Conservation (phyloP, 37 sponge, comb jelly and placozoan genomes). For the Hexactinellida sp. region DNA sequence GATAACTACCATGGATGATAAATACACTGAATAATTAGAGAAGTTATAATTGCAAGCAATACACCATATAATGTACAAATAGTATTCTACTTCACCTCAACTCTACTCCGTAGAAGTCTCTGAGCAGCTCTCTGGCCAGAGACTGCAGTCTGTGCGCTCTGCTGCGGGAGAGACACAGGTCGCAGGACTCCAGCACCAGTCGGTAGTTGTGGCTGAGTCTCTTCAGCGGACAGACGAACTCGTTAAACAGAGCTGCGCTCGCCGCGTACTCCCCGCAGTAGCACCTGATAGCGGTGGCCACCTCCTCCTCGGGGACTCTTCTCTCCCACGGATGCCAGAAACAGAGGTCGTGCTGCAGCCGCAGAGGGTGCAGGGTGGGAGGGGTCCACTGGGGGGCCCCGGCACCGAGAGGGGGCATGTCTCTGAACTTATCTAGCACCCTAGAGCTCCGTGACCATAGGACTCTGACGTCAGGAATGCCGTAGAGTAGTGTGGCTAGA, state of each 20-base stretch:
- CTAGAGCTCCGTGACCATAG: background rate
- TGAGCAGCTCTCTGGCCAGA: slow-evolving; percentile 4
- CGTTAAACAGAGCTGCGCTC: background rate
- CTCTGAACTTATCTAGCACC: background rate
- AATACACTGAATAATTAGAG: no score
- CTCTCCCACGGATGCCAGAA: slow-evolving; percentile 8
- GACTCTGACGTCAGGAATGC: background rate
- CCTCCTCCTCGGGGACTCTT: background rate
- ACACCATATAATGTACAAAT: no score
- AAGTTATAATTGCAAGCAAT: no score
- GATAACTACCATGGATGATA: no score
- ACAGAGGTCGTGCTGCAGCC: slow-evolving; percentile 4
- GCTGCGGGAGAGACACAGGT: background rate
- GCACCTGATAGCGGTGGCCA: background rate
- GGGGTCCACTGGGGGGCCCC: background rate
- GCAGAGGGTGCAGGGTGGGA: slow-evolving; percentile 4
- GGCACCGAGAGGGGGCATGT: background rate
- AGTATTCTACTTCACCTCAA: background rate
- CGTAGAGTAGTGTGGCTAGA: background rate
- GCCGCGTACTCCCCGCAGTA: background rate
- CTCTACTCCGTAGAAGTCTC: slow-evolving; percentile 6
- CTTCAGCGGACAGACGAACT: background rate
- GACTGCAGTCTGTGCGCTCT: background rate
- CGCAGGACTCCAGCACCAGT: background rate
- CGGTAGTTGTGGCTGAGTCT: slow-evolving; percentile 1